Evolutionary conservation across 1,140 invertebrate species (phyloP).

Genomic region (Rhyzopertha dominica): DNA sequence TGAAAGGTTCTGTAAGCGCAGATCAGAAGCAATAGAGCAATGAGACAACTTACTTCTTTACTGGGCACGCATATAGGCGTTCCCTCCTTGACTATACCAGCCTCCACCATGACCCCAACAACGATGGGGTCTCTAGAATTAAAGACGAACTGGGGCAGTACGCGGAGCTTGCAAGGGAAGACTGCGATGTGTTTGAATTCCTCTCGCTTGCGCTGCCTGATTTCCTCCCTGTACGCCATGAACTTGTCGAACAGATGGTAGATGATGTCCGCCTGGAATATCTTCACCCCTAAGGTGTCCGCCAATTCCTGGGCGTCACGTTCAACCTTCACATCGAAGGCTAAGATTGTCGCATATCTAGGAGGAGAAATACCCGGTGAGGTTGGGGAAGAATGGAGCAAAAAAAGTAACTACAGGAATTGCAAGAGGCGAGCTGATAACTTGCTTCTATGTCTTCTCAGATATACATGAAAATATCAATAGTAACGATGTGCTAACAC

Average conservation of each 20-base stretch:
- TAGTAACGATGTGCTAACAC: too few relatives aligned
- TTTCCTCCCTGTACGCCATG: conserved; percentile 87
- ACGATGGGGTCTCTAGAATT: conserved; percentile 98
- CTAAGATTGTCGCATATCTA: conserved; percentile 94
- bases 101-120: conserved; percentile 92
- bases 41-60: conserved; percentile 69
- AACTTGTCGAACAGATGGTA: conserved; percentile 99
- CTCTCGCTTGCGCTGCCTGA: conserved; percentile 89
- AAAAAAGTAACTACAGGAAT: too few relatives aligned
- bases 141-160: conserved; percentile 85
- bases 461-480: too few relatives aligned
- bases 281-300: conserved; percentile 88
- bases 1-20: too few relatives aligned
- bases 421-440: too few relatives aligned
- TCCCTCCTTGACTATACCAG: conserved; percentile 91
- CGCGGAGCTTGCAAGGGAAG: conserved; percentile 91
- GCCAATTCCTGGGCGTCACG: conserved; percentile 96
- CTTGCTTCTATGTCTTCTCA: too few relatives aligned
- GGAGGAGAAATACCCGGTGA: conserved; percentile 23
- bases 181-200: conserved; percentile 96
- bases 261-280: conserved; percentile 99
- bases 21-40: conserved; percentile 6
- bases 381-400: too few relatives aligned
- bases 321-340: conserved; percentile 99
- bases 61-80: conserved; percentile 95